These are phyloP conservation scores for Chrysochloris asiatica DNA, from an alignment of 2,113 vertebrate species.

Conservation along the genomic window DNA sequence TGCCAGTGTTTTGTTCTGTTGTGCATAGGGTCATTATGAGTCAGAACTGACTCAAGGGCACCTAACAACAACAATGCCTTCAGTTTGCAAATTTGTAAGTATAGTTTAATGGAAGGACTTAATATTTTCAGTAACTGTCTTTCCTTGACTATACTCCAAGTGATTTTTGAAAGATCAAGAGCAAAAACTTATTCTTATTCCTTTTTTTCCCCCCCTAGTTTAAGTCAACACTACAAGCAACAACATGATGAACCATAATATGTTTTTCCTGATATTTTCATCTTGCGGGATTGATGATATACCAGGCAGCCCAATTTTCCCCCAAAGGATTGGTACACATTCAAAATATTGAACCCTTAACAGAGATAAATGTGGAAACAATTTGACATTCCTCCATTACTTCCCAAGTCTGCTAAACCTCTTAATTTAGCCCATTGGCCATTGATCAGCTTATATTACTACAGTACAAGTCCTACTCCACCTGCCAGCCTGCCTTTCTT, in stretches of 20 bases:
- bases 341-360: constrained; percentile 24
- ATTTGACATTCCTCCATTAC: not conserved
- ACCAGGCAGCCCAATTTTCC: not conserved
- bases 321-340: not conserved
- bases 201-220: not conserved
- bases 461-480: not conserved
- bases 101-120: not conserved
- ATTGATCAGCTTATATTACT: not conserved
- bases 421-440: not conserved
- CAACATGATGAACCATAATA: not conserved
- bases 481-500: constrained; percentile 7
- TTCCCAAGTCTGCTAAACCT: not conserved
- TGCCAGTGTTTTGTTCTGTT: too few relatives aligned
- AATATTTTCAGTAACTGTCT: constrained; percentile 25
- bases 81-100: constrained; percentile 7
- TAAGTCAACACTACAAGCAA: constrained; percentile 15
- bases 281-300: constrained; percentile 8
- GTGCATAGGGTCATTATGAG: too few relatives aligned
- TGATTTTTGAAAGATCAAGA: constrained; percentile 26
- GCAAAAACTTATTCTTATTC: not conserved
- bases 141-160: not conserved
- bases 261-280: not conserved
- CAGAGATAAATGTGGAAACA: constrained; percentile 3
- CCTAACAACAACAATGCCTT: too few relatives aligned
- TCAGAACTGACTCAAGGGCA: too few relatives aligned